Percentiles rank a stretch among this genome's conserved stretches.
These are phyloP conservation scores for Chymomyza amoena DNA, from an alignment of 2,888 invertebrate genomes.

Conservation along the genomic window DNA sequence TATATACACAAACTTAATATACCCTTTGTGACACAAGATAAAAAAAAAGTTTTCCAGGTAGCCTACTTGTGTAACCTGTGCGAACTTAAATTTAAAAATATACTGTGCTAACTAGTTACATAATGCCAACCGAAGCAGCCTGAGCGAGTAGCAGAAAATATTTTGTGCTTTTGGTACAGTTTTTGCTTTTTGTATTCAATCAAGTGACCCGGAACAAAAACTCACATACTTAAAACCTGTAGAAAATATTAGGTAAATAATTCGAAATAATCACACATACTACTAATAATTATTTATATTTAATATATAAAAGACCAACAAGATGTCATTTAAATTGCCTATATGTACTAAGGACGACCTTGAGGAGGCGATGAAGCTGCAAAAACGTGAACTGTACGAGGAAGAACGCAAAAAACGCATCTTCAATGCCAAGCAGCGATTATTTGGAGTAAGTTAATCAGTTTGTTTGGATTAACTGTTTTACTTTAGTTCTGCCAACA, in stretches of 20 bases:
- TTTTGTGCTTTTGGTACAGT: too few relatives aligned
- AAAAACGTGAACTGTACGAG: slow-evolving; percentile 87
- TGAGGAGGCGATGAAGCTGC: slow-evolving; percentile 90
- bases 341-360: slow-evolving; percentile 86
- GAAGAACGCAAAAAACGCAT: slow-evolving; percentile 89
- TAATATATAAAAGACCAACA: slow-evolving; percentile 1
- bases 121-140: too few relatives aligned
- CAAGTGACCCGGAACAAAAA: background rate
- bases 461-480: background rate
- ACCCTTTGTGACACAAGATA: too few relatives aligned
- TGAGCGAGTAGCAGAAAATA: too few relatives aligned
- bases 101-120: too few relatives aligned
- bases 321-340: slow-evolving; percentile 82
- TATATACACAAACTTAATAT: too few relatives aligned
- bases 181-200: background rate
- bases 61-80: too few relatives aligned
- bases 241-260: background rate
- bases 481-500: slow-evolving; percentile 80
- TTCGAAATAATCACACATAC: background rate
- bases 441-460: slow-evolving; percentile 86
- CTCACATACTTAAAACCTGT: background rate
- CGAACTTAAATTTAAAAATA: too few relatives aligned
- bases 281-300: background rate
- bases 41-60: too few relatives aligned
- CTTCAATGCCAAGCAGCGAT: slow-evolving; percentile 89